phyloP scores from a whole-genome alignment of 1,140 invertebrate species.

The Teleogryllus occipitalis region DNA sequence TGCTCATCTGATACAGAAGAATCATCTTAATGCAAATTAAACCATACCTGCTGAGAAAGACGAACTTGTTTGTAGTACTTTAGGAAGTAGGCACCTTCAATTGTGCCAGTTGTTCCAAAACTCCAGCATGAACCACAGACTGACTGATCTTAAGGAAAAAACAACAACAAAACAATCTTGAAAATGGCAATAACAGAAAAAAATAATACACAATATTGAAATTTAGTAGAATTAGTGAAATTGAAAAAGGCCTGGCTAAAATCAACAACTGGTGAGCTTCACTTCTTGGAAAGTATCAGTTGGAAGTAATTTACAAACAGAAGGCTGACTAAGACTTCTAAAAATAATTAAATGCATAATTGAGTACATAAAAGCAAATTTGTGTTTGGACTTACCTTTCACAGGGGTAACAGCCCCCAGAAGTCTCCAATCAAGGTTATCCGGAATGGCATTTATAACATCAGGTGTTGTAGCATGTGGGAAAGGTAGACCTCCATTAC shows the following conservation, averaged over 20 bases:
- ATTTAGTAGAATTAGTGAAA: no score
- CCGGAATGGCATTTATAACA: constrained; percentile 45
- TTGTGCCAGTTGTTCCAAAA: constrained; percentile 86
- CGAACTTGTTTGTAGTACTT: constrained; percentile 71
- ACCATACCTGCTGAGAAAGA: constrained; percentile 72
- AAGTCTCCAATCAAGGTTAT: constrained; percentile 79
- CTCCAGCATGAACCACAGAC: constrained; percentile 96
- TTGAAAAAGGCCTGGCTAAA: no score
- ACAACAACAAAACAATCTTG: constrained; percentile 21
- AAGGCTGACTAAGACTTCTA: no score
- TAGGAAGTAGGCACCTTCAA: constrained; percentile 86
- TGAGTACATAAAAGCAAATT: no score
- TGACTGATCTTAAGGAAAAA: constrained; percentile 64
- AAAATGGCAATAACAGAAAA: neutral
- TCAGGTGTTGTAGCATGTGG: constrained; percentile 47
- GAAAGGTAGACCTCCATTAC: constrained; percentile 71
- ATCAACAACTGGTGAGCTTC: no score
- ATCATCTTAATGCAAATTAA: no score
- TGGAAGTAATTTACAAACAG: no score
- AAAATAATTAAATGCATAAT: no score
- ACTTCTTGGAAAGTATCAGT: no score
- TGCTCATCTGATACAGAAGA: no score
- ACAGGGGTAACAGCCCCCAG: constrained; percentile 89
- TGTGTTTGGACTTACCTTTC: constrained; percentile 52
- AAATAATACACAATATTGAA: no score